Percentiles rank a stretch among this genome's conserved stretches.
These are phyloP conservation scores for Chitala chitala DNA, from an alignment of 2,113 vertebrate species.

Conservation along the genomic window DNA sequence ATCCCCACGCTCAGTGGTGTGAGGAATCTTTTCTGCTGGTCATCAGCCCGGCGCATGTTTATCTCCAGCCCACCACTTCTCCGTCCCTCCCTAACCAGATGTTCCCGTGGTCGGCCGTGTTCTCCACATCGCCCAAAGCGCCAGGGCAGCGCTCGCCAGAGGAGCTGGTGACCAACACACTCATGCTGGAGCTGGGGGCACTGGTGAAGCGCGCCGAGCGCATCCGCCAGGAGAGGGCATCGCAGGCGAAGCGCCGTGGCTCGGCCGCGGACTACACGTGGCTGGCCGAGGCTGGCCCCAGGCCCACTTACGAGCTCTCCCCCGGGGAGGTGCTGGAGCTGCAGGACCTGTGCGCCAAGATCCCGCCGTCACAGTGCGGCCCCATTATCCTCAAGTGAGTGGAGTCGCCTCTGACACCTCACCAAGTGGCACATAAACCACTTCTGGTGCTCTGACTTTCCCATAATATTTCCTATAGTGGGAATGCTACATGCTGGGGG, in stretches of 20 bases:
- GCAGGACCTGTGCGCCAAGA: conserved; percentile 65
- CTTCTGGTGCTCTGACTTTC: too few relatives aligned
- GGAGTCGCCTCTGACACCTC: neutral
- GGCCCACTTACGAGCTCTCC: conserved; percentile 57
- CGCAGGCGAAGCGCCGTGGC: conserved; percentile 49
- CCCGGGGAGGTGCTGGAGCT: conserved; percentile 66
- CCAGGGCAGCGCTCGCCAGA: conserved; percentile 56
- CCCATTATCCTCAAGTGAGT: conserved; percentile 64
- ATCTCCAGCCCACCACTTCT: neutral
- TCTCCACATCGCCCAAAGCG: conserved; percentile 62
- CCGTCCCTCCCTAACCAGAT: conserved; percentile 45
- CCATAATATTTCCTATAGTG: too few relatives aligned
- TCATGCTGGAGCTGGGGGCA: conserved; percentile 69
- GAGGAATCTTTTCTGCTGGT: neutral
- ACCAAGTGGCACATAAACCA: too few relatives aligned
- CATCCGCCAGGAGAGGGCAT: conserved; percentile 55
- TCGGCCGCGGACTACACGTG: conserved; percentile 69
- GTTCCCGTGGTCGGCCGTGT: conserved; percentile 68
- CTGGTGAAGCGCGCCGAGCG: conserved; percentile 69
- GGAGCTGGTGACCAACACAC: conserved; percentile 69
- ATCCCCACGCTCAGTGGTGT: neutral
- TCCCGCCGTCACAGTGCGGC: conserved; percentile 66
- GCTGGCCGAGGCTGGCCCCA: conserved; percentile 54
- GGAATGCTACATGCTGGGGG: too few relatives aligned
- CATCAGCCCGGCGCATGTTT: neutral